These are phyloP conservation scores for Herpailurus yagouaroundi DNA, from an alignment of 2,113 vertebrate genomes.

Conservation along the genomic window DNA sequence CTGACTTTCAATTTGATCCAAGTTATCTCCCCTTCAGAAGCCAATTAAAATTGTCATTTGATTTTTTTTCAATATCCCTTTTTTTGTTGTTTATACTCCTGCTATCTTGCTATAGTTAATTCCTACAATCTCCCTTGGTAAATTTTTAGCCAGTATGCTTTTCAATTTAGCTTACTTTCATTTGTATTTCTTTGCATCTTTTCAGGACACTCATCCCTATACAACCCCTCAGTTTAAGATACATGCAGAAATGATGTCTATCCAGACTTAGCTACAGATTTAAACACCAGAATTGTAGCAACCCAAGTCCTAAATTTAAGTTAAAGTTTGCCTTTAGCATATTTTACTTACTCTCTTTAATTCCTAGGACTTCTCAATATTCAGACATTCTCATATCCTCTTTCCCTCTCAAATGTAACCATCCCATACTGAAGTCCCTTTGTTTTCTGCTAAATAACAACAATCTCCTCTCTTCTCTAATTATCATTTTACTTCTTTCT, in stretches of 20 bases:
- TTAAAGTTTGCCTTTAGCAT: neutral
- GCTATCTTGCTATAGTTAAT: conserved; percentile 30
- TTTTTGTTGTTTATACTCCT: conserved; percentile 32
- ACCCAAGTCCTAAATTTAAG: neutral
- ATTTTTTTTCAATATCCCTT: conserved; percentile 12
- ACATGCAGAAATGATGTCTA: neutral
- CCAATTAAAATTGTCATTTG: conserved; percentile 52
- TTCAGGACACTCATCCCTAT: neutral
- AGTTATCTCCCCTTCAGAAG: conserved; percentile 30
- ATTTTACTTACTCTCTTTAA: neutral
- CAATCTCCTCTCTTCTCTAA: neutral
- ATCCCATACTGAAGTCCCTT: neutral
- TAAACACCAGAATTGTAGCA: neutral
- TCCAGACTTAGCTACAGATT: neutral
- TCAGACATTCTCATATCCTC: neutral
- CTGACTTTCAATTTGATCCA: conserved; percentile 53
- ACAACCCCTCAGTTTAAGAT: neutral
- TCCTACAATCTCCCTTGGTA: neutral
- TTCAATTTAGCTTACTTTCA: conserved; percentile 47
- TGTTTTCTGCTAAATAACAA: neutral
- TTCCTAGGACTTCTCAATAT: neutral
- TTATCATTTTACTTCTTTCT: neutral
- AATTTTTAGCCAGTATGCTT: conserved; percentile 3
- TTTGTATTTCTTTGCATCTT: neutral
- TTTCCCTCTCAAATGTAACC: neutral